Conservation (phyloP, 2,113 vertebrate genomes). For the Lathamus discolor region DNA sequence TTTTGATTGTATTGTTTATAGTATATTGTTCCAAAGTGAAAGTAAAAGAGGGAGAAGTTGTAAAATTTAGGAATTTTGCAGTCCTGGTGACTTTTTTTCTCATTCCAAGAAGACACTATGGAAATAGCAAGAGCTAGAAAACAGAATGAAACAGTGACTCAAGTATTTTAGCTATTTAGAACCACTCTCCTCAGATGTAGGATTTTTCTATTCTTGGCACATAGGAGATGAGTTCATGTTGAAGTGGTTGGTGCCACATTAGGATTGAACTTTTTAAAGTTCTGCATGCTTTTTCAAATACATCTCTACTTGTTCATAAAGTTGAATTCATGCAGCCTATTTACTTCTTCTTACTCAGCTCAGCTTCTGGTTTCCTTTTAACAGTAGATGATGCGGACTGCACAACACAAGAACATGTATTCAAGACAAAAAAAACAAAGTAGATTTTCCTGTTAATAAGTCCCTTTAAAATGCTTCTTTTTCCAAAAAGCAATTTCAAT, state of each 20-base stretch:
- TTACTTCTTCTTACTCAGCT: neutral
- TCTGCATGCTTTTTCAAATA: neutral
- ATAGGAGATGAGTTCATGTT: neutral
- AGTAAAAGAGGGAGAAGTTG: slow-evolving; percentile 28
- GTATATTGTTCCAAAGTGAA: slow-evolving; percentile 28
- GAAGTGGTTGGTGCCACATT: neutral
- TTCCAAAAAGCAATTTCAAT: neutral
- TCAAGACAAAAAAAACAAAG: neutral
- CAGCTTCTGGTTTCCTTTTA: neutral
- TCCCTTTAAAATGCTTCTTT: neutral
- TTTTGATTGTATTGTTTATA: slow-evolving; percentile 65
- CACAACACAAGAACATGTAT: neutral
- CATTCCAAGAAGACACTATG: neutral
- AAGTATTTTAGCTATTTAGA: slow-evolving; percentile 31
- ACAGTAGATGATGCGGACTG: neutral
- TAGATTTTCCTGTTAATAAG: neutral
- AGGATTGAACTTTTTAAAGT: neutral
- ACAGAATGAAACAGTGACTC: neutral
- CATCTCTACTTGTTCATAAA: neutral
- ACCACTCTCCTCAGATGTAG: neutral
- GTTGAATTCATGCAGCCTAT: neutral
- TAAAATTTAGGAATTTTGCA: slow-evolving; percentile 26
- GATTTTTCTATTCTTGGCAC: neutral
- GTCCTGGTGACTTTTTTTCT: slow-evolving; percentile 27
- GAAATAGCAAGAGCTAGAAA: neutral